phyloP scores from a whole-genome alignment of 1,140 invertebrate genomes.

The Nixonia krombeini region DNA sequence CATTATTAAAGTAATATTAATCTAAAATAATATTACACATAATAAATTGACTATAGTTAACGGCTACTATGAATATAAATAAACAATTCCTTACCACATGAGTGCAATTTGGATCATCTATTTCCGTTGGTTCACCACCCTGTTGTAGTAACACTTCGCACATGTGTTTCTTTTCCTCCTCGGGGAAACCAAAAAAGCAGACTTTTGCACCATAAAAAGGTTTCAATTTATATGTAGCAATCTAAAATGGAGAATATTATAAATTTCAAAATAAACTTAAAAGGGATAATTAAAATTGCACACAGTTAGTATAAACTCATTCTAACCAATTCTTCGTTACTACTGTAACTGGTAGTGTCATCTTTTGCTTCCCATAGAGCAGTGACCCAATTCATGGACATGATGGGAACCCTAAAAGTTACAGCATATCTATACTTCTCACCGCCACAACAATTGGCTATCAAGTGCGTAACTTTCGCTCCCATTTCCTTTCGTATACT shows the following conservation, averaged over 20 bases:
- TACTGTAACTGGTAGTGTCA: constrained; percentile 77
- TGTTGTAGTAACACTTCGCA: constrained; percentile 87
- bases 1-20: too few relatives aligned
- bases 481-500: constrained; percentile 91
- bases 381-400: constrained; percentile 90
- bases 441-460: constrained; percentile 87
- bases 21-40: too few relatives aligned
- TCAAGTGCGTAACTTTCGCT: constrained; percentile 91
- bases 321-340: constrained; percentile 76
- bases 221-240: constrained; percentile 79
- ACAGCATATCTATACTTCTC: constrained; percentile 90
- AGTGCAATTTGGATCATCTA: constrained; percentile 86
- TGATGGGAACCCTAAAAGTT: constrained; percentile 89
- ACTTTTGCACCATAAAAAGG: constrained; percentile 90
- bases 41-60: too few relatives aligned
- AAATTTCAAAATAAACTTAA: constrained; percentile 4
- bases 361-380: constrained; percentile 86
- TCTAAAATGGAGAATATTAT: constrained; percentile 48
- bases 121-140: constrained; percentile 82
- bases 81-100: constrained; percentile 86
- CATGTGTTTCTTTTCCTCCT: constrained; percentile 93
- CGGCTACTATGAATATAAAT: constrained; percentile 12
- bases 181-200: constrained; percentile 90
- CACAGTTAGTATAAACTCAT: not conserved
- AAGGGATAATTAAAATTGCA: not conserved